phyloP scores from a whole-genome alignment of 2,113 vertebrate species.

The Amblyopsis rosae region DNA sequence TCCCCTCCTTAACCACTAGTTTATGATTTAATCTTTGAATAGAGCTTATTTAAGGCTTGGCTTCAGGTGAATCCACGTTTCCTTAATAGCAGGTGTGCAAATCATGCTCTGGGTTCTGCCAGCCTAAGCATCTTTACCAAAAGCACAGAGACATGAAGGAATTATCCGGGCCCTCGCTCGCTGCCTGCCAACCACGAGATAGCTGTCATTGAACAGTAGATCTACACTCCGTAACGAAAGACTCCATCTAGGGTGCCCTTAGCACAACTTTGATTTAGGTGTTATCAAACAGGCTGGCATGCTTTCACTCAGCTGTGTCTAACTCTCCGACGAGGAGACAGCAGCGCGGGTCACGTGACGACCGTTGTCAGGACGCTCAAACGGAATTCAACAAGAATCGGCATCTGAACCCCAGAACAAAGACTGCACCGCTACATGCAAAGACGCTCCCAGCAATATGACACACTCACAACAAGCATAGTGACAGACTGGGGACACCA shows the following conservation, averaged over 20 bases:
- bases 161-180: constrained; percentile 31
- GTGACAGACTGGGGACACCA: neutral
- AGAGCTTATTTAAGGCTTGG: constrained; percentile 29
- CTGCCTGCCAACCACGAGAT: constrained; percentile 33
- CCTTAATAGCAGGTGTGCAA: constrained; percentile 39
- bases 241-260: constrained; percentile 39
- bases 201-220: constrained; percentile 37
- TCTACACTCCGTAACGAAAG: constrained; percentile 25
- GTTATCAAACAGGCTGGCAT: constrained; percentile 59
- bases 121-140: constrained; percentile 44
- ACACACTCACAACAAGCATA: neutral
- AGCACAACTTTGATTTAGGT: constrained; percentile 61
- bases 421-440: constrained; percentile 5
- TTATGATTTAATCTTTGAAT: constrained; percentile 50
- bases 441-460: neutral
- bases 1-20: constrained; percentile 20
- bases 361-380: constrained; percentile 28
- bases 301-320: constrained; percentile 49
- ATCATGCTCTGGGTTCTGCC: constrained; percentile 35
- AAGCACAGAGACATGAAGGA: constrained; percentile 33
- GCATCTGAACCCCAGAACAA: constrained; percentile 4
- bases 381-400: constrained; percentile 18
- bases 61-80: constrained; percentile 42
- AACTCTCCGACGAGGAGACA: constrained; percentile 40
- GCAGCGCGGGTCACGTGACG: constrained; percentile 34